Conservation (phyloP, 2,888 invertebrate genomes). For the Acrobasis consociella region DNA sequence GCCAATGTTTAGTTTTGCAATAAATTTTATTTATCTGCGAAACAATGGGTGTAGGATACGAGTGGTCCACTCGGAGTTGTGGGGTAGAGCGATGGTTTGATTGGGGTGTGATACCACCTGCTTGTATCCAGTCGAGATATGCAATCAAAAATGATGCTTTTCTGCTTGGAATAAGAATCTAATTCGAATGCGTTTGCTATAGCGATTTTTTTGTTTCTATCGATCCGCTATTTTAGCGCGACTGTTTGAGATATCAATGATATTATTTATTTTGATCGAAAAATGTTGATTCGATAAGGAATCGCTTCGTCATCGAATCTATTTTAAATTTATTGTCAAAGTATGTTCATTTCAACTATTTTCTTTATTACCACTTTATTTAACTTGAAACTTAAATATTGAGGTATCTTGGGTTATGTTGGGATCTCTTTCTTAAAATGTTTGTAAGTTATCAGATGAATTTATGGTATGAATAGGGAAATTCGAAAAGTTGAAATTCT, state of each 20-base stretch:
- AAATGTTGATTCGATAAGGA: slow-evolving; percentile 1
- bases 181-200: slow-evolving; percentile 2
- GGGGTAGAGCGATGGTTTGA: slow-evolving; percentile 35
- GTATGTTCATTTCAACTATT: slow-evolving; percentile 7
- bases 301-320: not conserved
- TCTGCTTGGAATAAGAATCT: not conserved
- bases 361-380: not conserved
- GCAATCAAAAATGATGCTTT: slow-evolving; percentile 2
- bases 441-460: no score
- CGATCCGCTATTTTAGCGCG: slow-evolving; percentile 15
- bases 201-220: slow-evolving; percentile 9
- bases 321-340: slow-evolving; percentile 1
- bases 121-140: slow-evolving; percentile 24
- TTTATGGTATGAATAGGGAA: no score
- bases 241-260: slow-evolving; percentile 7
- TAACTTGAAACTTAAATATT: no score
- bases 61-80: slow-evolving; percentile 30
- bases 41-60: slow-evolving; percentile 23
- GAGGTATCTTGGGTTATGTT: no score
- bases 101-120: slow-evolving; percentile 41
- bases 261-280: slow-evolving; percentile 12
- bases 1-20: slow-evolving; percentile 21
- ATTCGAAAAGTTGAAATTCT: no score
- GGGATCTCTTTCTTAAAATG: no score
- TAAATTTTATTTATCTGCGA: slow-evolving; percentile 22